Percentiles rank a stretch among this genome's conserved stretches.
These are phyloP conservation scores for Pristionchus japonicus DNA, from an alignment of 2,888 invertebrate species.

Conservation along the genomic window DNA sequence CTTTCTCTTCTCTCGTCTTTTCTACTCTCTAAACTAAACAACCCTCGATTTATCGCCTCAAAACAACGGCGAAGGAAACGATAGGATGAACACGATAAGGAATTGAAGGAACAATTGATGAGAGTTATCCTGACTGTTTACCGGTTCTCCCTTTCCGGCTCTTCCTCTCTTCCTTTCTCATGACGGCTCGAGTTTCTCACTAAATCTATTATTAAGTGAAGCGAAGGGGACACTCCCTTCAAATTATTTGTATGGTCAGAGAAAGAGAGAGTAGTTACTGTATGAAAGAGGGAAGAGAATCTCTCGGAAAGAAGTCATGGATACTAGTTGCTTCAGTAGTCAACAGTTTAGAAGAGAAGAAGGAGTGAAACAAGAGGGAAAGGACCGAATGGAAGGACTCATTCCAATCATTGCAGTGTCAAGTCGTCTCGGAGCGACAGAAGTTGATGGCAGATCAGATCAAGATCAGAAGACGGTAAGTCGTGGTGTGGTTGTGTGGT, in stretches of 20 bases:
- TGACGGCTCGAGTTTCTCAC: not conserved
- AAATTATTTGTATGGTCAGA: slow-evolving; percentile 42
- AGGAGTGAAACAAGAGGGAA: not conserved
- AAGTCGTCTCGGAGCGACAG: slow-evolving; percentile 71
- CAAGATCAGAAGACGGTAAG: slow-evolving; percentile 64
- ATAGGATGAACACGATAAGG: not conserved
- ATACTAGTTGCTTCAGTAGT: slow-evolving; percentile 32
- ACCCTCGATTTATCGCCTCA: not conserved
- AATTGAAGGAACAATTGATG: not conserved
- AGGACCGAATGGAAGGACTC: not conserved
- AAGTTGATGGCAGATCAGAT: slow-evolving; percentile 74
- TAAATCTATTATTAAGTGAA: slow-evolving; percentile 39
- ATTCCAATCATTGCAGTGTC: slow-evolving; percentile 63
- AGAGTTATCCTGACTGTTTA: not conserved
- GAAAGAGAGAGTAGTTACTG: not conserved
- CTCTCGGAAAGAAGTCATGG: slow-evolving; percentile 19
- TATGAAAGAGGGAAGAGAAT: not conserved
- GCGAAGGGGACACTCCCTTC: not conserved
- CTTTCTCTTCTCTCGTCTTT: slow-evolving; percentile 6
- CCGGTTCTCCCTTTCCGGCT: not conserved
- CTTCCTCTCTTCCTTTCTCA: not conserved
- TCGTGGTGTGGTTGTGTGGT: not conserved
- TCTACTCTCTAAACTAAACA: slow-evolving; percentile 16
- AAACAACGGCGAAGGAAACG: slow-evolving; percentile 13
- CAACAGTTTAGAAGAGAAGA: slow-evolving; percentile 31